Percentiles rank a stretch among this genome's conserved stretches.
Conservation (phyloP, 1,140 invertebrate genomes). For the Drosophila watanabei region DNA sequence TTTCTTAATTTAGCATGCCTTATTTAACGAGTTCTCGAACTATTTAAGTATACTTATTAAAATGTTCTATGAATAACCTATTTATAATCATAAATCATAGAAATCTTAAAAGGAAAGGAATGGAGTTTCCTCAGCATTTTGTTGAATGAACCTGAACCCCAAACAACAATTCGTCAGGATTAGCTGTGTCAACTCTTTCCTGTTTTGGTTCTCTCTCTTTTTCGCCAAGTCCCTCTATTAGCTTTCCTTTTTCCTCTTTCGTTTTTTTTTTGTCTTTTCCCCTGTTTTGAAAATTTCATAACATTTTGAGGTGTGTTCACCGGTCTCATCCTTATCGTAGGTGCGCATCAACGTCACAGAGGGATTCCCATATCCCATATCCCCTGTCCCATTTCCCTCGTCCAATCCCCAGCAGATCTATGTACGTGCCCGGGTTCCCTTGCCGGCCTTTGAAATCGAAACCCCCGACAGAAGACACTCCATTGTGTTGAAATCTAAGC, state of each 20-base stretch:
- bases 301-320: constrained; percentile 55
- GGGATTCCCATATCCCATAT: constrained; percentile 28
- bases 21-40: background rate
- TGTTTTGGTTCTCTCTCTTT: constrained; percentile 10
- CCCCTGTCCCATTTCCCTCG: constrained; percentile 5
- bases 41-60: background rate
- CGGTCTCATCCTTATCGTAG: constrained; percentile 73
- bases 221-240: constrained; percentile 15
- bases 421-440: constrained; percentile 56
- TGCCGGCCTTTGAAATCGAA: constrained; percentile 73
- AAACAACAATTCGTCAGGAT: constrained; percentile 65
- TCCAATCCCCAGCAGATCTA: constrained; percentile 34
- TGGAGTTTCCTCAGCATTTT: background rate
- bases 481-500: constrained; percentile 82
- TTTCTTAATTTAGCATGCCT: background rate
- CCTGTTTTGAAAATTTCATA: constrained; percentile 49
- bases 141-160: constrained; percentile 28
- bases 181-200: constrained; percentile 62
- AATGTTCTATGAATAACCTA: background rate
- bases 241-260: constrained; percentile 19
- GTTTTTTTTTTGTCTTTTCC: constrained; percentile 6
- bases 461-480: constrained; percentile 49
- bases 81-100: constrained; percentile 8
- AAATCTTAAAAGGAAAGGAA: background rate
- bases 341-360: constrained; percentile 78